Conservation (phyloP, 1,140 invertebrate species). For the Diachasmimorpha longicaudata region DNA sequence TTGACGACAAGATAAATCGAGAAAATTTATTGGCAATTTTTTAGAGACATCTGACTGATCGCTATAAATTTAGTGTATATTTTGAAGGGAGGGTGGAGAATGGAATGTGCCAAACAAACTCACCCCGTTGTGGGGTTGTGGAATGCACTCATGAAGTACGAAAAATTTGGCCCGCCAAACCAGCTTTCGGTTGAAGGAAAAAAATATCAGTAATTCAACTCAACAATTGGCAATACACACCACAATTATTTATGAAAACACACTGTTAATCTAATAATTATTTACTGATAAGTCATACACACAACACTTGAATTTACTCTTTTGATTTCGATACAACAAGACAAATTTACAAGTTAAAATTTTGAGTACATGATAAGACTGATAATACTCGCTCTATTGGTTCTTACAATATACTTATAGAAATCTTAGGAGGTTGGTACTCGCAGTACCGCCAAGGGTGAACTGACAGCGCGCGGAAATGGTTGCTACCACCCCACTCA, state of each 20-base stretch:
- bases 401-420: neutral
- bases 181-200: neutral
- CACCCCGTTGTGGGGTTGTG: neutral
- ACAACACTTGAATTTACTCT: neutral
- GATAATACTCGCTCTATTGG: neutral
- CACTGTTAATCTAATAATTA: neutral
- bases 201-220: neutral
- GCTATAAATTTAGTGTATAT: neutral
- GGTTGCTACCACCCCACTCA: conserved; percentile 18
- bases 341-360: neutral
- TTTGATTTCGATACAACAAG: neutral
- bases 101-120: neutral
- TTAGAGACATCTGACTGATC: neutral
- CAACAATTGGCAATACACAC: neutral
- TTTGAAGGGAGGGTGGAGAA: neutral
- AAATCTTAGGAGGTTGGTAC: neutral
- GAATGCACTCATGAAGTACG: neutral
- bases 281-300: neutral
- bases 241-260: neutral
- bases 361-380: neutral
- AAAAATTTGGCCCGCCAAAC: neutral
- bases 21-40: neutral
- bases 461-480: conserved; percentile 21
- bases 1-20: neutral
- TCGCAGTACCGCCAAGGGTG: conserved; percentile 1